Evolutionary conservation across 1,140 invertebrate species (phyloP), one percentile per base, ranked within the genome.

Genomic region (Cotesia typhae): DNA sequence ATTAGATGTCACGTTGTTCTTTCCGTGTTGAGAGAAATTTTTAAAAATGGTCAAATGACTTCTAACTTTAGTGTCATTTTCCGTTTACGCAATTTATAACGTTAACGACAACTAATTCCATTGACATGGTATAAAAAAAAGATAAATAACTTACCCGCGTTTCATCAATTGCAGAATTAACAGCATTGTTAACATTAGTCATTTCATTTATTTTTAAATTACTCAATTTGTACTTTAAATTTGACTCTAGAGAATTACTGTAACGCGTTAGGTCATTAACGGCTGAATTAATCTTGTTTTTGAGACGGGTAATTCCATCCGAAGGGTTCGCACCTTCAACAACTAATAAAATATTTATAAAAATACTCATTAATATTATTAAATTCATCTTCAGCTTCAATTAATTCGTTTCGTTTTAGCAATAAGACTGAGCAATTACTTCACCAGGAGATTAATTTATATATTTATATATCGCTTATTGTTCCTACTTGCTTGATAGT

Each of bases 131-230:
- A 28, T 1, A 28, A 28, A 28, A 28, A 28, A 28, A 28, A 28
- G 3, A 28, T 28, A 28, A n/a, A 36, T 14, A 52, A 64, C 60
- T 64, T 53, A 71, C 69, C 14, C 28, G 9, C 1, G 60, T 64
- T 17, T 71, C 59, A 6, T 37, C 37, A 4, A 71, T 41, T 4
- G 69, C 69, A 14, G 17, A 7, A 55, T 71, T 55, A 20, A 71
- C 61, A 17, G 47, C 51, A 17, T 65, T 53, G 14, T 71, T 65
- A 5, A 71, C 51, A 71, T 71, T 66, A 14, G 37, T 4, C 61
- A 71, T 71, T 10, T 71, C 35, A 17, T 53, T 65, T 0, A 71
- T 65, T 64, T 71, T 71, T 10, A 71, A 47, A 53, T 71, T 66
- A 17, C 10, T 38, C 52, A 71, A 38, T 65, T 66, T 65, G 2